Percentiles rank a stretch among this genome's conserved stretches.
These are phyloP conservation scores for Zaprionus kolodkinae DNA, from an alignment of 1,140 invertebrate genomes.

Conservation along the genomic window DNA sequence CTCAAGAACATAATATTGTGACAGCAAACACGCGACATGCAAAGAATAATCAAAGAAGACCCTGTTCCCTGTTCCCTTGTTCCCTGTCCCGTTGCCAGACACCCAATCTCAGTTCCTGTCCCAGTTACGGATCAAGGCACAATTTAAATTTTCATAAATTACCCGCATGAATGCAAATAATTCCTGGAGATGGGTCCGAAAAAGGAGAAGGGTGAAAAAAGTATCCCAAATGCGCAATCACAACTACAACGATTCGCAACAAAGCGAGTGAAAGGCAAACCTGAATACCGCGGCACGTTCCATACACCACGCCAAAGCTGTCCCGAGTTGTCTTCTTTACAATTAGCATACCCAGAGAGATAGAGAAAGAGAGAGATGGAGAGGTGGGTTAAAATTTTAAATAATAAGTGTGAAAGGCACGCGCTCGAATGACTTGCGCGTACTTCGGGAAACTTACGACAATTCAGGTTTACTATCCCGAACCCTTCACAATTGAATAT, in stretches of 20 bases:
- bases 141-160: conserved; percentile 83
- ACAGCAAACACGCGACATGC: conserved; percentile 68
- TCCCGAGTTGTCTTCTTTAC: not conserved
- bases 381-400: not conserved
- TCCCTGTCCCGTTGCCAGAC: not conserved
- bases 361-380: not conserved
- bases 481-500: conserved; percentile 72
- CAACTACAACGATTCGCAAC: conserved; percentile 48
- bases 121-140: conserved; percentile 64
- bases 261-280: conserved; percentile 66
- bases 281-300: conserved; percentile 77
- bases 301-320: conserved; percentile 32
- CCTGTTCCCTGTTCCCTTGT: too few species aligned
- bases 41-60: not conserved
- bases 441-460: conserved; percentile 32
- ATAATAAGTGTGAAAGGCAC: conserved; percentile 40
- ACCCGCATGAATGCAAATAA: conserved; percentile 77
- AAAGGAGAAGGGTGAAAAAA: conserved; percentile 35
- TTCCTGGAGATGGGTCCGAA: conserved; percentile 13
- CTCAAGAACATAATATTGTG: conserved; percentile 59
- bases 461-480: conserved; percentile 44
- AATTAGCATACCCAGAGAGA: not conserved
- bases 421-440: conserved; percentile 62
- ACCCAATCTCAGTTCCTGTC: not conserved
- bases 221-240: conserved; percentile 76